Evolutionary conservation across 2,113 vertebrate genomes (phyloP), one percentile per base, ranked within the genome.

Genomic region (Percopsis transmontana): DNA sequence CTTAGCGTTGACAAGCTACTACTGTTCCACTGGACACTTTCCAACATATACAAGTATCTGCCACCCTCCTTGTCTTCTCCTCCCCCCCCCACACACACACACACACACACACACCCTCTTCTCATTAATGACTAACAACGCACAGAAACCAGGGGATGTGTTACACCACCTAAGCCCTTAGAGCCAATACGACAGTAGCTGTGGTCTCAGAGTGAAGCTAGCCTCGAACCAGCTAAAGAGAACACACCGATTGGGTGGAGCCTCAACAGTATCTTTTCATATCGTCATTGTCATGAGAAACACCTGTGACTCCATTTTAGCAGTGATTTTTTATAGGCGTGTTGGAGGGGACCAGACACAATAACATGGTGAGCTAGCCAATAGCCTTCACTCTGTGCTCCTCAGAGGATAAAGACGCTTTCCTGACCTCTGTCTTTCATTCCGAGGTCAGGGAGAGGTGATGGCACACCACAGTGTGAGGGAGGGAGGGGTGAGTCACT

Each of bases 51-150:
- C 81, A 77, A 70, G 68, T 75, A 50, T 55, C 60, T 68, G 62
- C 21, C 20, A 54, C 23, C 58, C 38, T 50, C 58, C n/a, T 19
- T 44, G 44, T 62, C 77, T 45, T 61, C 58, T 72, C 38, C 64
- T 67, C 67, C 70, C 15, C 12, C 11, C 44, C 27, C 27, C 27
- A 33, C 27, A 33, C 27, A 6, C 27, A 33, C 27, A 33, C 27
- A 33, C 27, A 33, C 27, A 6, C 5, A 6, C 47, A 48, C 47
- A 51, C 16, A 19, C 16, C 52, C 33, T 21, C 41, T 62, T 76
- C 63, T 76, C 82, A 82, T 87, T 88, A 78, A 84, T 85, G 81
- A 87, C 73, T 18, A 55, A 74, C 79, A 82, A 78, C 58, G 68
- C 74, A 73, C 39, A 76, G 65, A 65, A 75, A 62, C 40, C 42